Conservation (phyloP, 2,888 invertebrate species). For the Rosalia funebris region DNA sequence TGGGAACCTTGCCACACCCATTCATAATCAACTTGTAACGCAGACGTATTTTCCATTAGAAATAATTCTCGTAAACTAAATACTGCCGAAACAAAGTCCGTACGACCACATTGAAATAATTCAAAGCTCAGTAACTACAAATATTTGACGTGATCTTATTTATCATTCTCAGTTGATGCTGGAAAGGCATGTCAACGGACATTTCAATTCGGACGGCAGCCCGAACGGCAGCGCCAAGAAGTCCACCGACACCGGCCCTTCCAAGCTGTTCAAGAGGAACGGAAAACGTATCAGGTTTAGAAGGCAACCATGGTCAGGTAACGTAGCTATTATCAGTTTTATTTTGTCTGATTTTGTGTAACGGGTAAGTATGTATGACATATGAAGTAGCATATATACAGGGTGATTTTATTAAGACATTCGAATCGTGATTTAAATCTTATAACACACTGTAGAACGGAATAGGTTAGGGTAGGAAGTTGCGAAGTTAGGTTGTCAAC, state of each 20-base stretch:
- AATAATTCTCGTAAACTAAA: no score
- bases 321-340: constrained; percentile 52
- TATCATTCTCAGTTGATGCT: constrained; percentile 74
- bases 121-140: no score
- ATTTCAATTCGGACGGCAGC: constrained; percentile 78
- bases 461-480: no score
- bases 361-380: constrained; percentile 35
- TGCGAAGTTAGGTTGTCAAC: not conserved
- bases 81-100: no score
- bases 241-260: constrained; percentile 77
- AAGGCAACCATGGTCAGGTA: constrained; percentile 90
- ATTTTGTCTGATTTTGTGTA: constrained; percentile 16
- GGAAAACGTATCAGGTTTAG: constrained; percentile 89
- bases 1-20: no score
- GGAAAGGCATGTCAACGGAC: constrained; percentile 93
- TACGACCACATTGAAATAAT: no score
- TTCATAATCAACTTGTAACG: no score
- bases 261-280: constrained; percentile 84
- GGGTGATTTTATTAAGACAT: constrained; percentile 35
- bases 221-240: constrained; percentile 73
- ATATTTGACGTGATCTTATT: constrained; percentile 4
- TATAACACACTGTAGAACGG: constrained; percentile 2
- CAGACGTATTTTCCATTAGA: no score
- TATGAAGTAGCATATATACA: constrained; percentile 29
- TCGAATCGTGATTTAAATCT: constrained; percentile 1